Base-by-base conservation (phyloP, 2,888 invertebrate species). In the Sphecodes monilicornis region DNA sequence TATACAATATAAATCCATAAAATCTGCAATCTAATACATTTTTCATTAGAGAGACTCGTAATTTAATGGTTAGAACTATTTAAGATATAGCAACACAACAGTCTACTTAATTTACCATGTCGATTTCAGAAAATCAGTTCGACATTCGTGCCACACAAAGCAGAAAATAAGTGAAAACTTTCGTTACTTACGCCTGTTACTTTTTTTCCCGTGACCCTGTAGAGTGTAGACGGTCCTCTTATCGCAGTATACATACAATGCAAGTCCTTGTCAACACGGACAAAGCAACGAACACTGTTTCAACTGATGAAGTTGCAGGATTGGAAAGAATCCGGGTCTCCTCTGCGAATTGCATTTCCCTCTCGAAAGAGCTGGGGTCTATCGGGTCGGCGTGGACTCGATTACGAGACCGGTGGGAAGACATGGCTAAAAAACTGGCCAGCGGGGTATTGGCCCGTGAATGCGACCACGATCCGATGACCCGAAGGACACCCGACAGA, bases 401-500 rank as follows among this genome's bases (percentile, higher is more conserved):
- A 82, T 82, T 80, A 80, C 82, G 36, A 29, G 70, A 29, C 64
- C 29, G n/a, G 39, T 75, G 16, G 54, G 81, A 71, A 79, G 74
- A 82, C 75, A 75, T 18, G 36, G 81, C 54, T 76, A 46, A 82
- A 82, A 82, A 80, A 32, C 32, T 64, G 32, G 22, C 22, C n/a
- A 32, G 36, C 6, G 78, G 3, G 3, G 6, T 36, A 68, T 68
- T 73, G 57, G 68, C 70, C 43, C 71, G 71, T 72, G 70, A 68
- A 76, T 80, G 46, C 80, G 76, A 16, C 50, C 70, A 69, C 73
- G 78, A 78, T 73, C 68, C 10, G 50, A 22, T 3, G 50, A 50
- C 22, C 50, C 10, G 50, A 0, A 8, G 22, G 50, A 50, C 22
- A 50, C 50, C 0, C 22, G 50, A 69, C 36, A 36, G 69, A 60